Evolutionary conservation across 2,888 invertebrate species (phyloP).

Genomic region (Therioaphis trifolii): DNA sequence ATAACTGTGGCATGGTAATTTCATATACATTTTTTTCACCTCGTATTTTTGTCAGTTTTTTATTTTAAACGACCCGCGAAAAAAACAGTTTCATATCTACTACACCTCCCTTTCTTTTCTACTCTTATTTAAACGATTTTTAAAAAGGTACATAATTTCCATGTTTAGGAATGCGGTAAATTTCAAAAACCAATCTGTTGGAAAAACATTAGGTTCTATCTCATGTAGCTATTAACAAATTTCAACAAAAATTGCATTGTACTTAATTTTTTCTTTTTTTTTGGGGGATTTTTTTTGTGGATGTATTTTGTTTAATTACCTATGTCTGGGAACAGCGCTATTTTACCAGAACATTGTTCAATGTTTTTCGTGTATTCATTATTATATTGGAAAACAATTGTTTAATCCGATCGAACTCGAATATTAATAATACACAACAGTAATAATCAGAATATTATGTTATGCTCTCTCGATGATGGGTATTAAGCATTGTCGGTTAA

Average conservation of each 20-base stretch:
- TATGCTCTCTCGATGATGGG: too few relatives aligned
- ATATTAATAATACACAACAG: too few relatives aligned
- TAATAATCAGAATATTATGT: too few relatives aligned
- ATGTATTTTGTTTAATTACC: too few relatives aligned
- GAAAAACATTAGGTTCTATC: background rate
- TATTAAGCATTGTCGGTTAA: too few relatives aligned
- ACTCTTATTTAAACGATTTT: constrained; percentile 51
- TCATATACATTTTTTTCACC: constrained; percentile 43
- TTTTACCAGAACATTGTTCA: background rate
- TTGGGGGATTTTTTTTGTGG: background rate
- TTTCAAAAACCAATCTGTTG: background rate
- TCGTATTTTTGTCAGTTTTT: constrained; percentile 51
- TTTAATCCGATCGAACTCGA: background rate
- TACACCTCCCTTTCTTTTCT: constrained; percentile 2
- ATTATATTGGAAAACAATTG: background rate
- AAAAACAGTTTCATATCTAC: constrained; percentile 53
- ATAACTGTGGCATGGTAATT: constrained; percentile 46
- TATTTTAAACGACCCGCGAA: constrained; percentile 56
- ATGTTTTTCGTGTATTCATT: background rate
- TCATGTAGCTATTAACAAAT: constrained; percentile 5
- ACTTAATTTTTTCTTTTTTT: constrained; percentile 21
- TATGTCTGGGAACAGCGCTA: too few relatives aligned
- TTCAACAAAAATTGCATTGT: constrained; percentile 21
- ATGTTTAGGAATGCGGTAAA: constrained; percentile 41
- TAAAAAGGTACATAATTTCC: constrained; percentile 35